These are phyloP conservation scores for Cerastis rubricosa DNA, from an alignment of 2,888 invertebrate genomes.

Conservation along the genomic window DNA sequence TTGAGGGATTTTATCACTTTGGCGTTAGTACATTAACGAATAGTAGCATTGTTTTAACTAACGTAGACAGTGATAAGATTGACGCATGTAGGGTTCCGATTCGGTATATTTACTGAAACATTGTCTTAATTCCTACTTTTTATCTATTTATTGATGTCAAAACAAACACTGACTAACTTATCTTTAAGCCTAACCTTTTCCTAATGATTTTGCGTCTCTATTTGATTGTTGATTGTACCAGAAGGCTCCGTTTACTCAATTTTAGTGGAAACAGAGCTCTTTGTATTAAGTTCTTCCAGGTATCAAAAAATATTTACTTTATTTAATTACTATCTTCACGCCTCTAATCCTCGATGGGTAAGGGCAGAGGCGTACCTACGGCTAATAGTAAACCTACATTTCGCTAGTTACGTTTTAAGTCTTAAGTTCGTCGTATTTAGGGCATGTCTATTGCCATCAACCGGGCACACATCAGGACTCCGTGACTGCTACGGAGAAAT, in stretches of 20 bases:
- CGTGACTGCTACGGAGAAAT: neutral
- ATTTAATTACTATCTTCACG: neutral
- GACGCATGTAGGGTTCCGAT: slow-evolving; percentile 22
- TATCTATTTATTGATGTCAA: neutral
- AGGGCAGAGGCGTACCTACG: neutral
- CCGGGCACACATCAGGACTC: neutral
- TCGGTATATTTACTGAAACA: neutral
- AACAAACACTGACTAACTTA: neutral
- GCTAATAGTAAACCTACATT: neutral
- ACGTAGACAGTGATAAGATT: slow-evolving; percentile 16
- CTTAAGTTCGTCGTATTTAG: neutral
- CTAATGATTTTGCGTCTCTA: neutral
- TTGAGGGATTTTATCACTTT: slow-evolving; percentile 43
- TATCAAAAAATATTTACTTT: neutral
- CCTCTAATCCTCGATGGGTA: neutral
- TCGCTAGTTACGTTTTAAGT: neutral
- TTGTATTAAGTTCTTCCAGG: neutral
- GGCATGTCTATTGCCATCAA: neutral
- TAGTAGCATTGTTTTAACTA: slow-evolving; percentile 9
- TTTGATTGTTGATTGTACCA: slow-evolving; percentile 4
- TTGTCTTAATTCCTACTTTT: neutral
- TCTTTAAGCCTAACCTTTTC: neutral
- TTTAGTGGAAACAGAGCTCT: neutral
- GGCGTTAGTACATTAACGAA: slow-evolving; percentile 1
- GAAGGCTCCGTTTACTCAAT: neutral